Conservation (phyloP, 2,113 vertebrate species). For the Bombycilla garrulus region DNA sequence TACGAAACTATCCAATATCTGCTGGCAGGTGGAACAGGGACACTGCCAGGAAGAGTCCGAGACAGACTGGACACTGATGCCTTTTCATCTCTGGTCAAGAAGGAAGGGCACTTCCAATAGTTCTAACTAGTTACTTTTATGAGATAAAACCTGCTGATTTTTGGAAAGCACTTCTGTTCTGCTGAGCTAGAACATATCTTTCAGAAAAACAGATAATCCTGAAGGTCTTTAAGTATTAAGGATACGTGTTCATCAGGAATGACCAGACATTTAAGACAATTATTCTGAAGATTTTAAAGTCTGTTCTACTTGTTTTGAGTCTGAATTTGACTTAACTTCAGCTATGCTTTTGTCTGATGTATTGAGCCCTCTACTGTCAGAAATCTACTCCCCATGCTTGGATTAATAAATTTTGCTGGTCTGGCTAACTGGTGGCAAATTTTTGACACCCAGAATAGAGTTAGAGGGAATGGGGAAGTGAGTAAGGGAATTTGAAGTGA, state of each 20-base stretch:
- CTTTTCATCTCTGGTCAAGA: neutral
- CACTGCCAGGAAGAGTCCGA: neutral
- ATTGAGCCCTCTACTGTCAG: conserved; percentile 64
- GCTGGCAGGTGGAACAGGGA: neutral
- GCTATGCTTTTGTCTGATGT: conserved; percentile 27
- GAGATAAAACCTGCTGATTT: neutral
- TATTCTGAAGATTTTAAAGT: neutral
- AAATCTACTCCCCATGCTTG: conserved; percentile 21
- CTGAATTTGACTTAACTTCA: neutral
- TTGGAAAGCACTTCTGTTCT: neutral
- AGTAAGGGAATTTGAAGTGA: neutral
- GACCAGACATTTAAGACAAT: neutral
- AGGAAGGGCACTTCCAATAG: neutral
- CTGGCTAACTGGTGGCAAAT: neutral
- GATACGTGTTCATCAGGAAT: neutral
- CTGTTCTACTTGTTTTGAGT: neutral
- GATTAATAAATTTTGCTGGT: neutral
- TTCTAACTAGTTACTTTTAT: neutral
- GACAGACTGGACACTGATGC: neutral
- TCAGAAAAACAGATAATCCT: neutral
- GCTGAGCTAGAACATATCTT: neutral
- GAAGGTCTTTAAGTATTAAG: neutral
- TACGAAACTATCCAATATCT: neutral
- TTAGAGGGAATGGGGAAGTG: neutral
- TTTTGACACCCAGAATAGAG: neutral